These are phyloP conservation scores for Octonoba sinensis DNA, from an alignment of 2,888 invertebrate species.

Conservation along the genomic window DNA sequence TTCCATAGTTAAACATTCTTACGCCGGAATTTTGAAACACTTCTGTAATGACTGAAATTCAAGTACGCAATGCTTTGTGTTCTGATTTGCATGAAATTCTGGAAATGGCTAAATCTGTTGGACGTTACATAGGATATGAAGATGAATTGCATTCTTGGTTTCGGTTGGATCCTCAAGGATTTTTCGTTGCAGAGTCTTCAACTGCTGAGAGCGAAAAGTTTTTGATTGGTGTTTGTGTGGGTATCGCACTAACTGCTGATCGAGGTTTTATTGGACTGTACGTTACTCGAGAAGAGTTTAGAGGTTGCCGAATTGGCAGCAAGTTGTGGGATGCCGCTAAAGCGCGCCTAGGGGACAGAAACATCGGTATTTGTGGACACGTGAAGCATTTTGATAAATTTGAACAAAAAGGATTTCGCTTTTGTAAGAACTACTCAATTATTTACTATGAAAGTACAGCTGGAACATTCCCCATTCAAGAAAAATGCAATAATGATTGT, in stretches of 20 bases:
- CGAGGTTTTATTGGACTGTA: conserved; percentile 60
- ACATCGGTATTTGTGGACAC: conserved; percentile 32
- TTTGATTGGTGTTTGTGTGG: conserved; percentile 43
- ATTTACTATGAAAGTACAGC: background rate
- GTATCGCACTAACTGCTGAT: conserved; percentile 11
- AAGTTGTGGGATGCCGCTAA: conserved; percentile 49
- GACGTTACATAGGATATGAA: conserved; percentile 32
- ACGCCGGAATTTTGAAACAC: too few species aligned
- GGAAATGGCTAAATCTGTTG: conserved; percentile 32
- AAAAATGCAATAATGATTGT: background rate
- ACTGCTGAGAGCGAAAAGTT: background rate
- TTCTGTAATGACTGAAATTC: background rate
- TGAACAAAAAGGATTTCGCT: background rate
- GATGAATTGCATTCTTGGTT: conserved; percentile 47
- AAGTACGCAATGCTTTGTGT: background rate
- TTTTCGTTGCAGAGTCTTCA: conserved; percentile 34
- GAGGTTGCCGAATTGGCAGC: conserved; percentile 49
- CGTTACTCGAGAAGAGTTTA: conserved; percentile 32
- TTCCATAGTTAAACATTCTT: too few species aligned
- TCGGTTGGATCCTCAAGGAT: conserved; percentile 32
- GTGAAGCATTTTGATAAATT: background rate
- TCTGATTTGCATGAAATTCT: conserved; percentile 9
- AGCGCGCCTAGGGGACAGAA: conserved; percentile 37
- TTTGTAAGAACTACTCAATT: background rate
- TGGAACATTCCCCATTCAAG: background rate